Conservation (phyloP, 2,797 vertebrate genomes). For the Sebastes glaucus region DNA sequence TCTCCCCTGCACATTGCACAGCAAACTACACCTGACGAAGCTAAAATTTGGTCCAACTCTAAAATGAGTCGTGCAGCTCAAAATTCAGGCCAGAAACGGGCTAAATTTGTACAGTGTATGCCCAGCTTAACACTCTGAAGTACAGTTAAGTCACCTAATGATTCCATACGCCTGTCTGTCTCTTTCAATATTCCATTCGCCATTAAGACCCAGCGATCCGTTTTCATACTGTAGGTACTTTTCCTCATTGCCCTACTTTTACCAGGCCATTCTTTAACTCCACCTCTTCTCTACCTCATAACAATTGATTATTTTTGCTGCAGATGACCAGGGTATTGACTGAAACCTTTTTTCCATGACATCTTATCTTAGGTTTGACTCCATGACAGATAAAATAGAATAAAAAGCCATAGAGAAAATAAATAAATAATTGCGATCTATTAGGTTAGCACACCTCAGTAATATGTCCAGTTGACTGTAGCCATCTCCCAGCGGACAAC, state of each 20-base stretch:
- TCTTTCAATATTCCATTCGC: slow-evolving; percentile 21
- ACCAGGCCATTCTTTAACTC: slow-evolving; percentile 7
- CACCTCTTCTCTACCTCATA: not conserved
- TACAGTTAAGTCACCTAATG: slow-evolving; percentile 1
- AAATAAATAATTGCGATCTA: slow-evolving; percentile 19
- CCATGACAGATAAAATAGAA: slow-evolving; percentile 3
- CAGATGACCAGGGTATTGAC: slow-evolving; percentile 9
- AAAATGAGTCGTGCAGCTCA: no score
- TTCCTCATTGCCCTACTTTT: slow-evolving; percentile 24
- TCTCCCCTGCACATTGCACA: no score
- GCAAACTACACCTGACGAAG: no score
- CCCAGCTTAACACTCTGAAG: not conserved
- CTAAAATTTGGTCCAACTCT: no score
- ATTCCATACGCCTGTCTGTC: not conserved
- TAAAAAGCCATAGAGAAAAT: not conserved
- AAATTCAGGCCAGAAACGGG: no score
- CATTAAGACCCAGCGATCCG: slow-evolving; percentile 25
- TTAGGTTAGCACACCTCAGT: slow-evolving; percentile 44
- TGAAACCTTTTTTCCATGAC: not conserved
- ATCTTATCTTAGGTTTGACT: slow-evolving; percentile 8
- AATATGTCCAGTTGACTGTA: slow-evolving; percentile 58
- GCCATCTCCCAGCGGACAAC: slow-evolving; percentile 48
- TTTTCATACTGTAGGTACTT: slow-evolving; percentile 13
- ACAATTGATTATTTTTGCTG: not conserved
- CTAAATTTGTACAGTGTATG: no score